Percentiles rank a stretch among this genome's conserved stretches.
Evolutionary conservation across 2,888 invertebrate species (phyloP).

Genomic region (Spatulosminthurus flaviceps): DNA sequence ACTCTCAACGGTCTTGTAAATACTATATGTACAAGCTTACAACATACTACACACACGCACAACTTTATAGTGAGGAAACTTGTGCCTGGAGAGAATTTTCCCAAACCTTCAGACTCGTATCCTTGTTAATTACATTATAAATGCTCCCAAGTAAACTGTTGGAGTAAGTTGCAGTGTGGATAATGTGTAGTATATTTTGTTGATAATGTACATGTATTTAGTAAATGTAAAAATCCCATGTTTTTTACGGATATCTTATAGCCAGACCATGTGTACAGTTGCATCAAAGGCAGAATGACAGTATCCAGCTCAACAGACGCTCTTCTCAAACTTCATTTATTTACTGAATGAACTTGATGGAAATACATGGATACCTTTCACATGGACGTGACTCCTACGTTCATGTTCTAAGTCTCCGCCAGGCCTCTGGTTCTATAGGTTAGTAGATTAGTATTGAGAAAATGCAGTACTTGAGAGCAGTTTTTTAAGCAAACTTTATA

Average conservation of each 20-base stretch:
- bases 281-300: not conserved
- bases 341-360: no score
- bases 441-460: no score
- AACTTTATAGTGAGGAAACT: no score
- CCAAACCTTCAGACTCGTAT: not conserved
- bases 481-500: no score
- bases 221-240: not conserved
- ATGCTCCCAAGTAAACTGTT: not conserved
- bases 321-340: not conserved
- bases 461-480: no score
- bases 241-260: not conserved
- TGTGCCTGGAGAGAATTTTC: not conserved
- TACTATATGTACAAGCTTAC: not conserved
- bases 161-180: no score
- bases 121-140: conserved; percentile 6
- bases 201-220: not conserved
- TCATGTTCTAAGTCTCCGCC: no score
- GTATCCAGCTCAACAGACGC: not conserved
- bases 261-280: not conserved
- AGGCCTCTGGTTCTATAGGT: no score
- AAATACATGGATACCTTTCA: not conserved
- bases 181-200: no score
- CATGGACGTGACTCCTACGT: not conserved
- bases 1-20: no score
- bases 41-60: not conserved